phyloP scores from a whole-genome alignment of 2,113 vertebrate genomes.

The Dissostichus mawsoni region DNA sequence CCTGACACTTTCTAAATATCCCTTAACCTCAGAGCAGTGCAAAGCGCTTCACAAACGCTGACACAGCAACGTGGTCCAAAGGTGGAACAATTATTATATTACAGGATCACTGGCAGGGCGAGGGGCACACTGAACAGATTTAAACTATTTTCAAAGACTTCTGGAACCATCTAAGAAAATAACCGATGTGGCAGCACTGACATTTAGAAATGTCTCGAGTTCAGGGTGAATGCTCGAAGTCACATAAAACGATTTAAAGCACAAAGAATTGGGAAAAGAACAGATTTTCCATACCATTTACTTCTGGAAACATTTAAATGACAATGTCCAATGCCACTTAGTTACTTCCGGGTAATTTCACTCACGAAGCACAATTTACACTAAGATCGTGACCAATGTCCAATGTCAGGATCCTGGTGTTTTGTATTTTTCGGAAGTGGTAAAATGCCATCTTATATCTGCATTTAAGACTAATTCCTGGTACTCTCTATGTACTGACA shows the following conservation, averaged over 20 bases:
- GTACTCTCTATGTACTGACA: too few relatives aligned
- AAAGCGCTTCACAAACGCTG: background rate
- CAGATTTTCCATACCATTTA: too few relatives aligned
- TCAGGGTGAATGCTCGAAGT: conserved; percentile 5
- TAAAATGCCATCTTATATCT: too few relatives aligned
- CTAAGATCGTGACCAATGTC: too few relatives aligned
- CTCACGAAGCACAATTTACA: too few relatives aligned
- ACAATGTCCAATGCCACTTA: too few relatives aligned
- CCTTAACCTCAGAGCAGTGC: background rate
- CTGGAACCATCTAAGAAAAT: background rate
- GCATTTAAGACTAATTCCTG: too few relatives aligned
- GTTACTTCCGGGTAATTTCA: too few relatives aligned
- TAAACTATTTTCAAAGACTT: conserved; percentile 3
- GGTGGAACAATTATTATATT: conserved; percentile 7
- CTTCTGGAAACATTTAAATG: too few relatives aligned
- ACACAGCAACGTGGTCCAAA: conserved; percentile 4
- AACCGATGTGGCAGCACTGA: conserved; percentile 11
- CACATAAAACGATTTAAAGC: conserved; percentile 10
- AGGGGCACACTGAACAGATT: conserved; percentile 7
- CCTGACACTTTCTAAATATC: background rate
- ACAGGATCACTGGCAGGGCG: background rate
- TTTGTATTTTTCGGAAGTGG: too few relatives aligned
- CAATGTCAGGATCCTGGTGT: too few relatives aligned
- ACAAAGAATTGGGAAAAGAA: background rate
- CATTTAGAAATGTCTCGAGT: conserved; percentile 36